A percentile compares a stretch with the other conserved stretches of the same genome.
phyloP scores from a whole-genome alignment of 2,797 vertebrate species.

The Aulostomus chinensis region DNA sequence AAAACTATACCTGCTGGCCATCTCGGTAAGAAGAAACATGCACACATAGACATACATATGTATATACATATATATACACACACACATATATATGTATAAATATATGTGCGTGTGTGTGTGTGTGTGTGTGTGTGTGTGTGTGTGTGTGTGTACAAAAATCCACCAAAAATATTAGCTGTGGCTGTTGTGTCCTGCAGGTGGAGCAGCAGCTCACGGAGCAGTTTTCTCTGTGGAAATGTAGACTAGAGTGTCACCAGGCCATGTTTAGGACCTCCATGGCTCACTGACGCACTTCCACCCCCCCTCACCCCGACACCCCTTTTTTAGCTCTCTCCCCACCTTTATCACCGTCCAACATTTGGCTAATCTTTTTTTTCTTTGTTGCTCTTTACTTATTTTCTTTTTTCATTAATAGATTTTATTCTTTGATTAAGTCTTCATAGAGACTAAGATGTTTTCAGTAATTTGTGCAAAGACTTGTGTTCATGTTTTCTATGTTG shows the following conservation, averaged over 20 bases:
- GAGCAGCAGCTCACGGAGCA: slow-evolving; percentile 79
- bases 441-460: slow-evolving; percentile 84
- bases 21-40: slow-evolving; percentile 69
- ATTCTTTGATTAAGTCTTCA: slow-evolving; percentile 73
- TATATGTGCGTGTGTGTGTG: not conserved
- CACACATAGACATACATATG: slow-evolving; percentile 64
- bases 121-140: not conserved
- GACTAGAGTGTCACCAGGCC: slow-evolving; percentile 73
- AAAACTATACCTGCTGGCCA: slow-evolving; percentile 79
- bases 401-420: slow-evolving; percentile 60
- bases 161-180: slow-evolving; percentile 70
- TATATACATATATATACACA: not conserved
- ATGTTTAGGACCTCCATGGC: slow-evolving; percentile 64
- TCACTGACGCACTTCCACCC: slow-evolving; percentile 52
- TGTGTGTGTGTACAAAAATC: slow-evolving; percentile 44
- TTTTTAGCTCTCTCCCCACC: slow-evolving; percentile 43
- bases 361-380: slow-evolving; percentile 38
- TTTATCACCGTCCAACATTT: slow-evolving; percentile 54
- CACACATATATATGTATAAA: not conserved
- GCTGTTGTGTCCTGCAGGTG: slow-evolving; percentile 77
- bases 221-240: too few relatives aligned
- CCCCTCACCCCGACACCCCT: too few relatives aligned
- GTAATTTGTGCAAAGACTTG: slow-evolving; percentile 88
- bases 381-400: slow-evolving; percentile 35
- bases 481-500: slow-evolving; percentile 93